Percentiles rank a stretch among this genome's conserved stretches.
Evolutionary conservation across 2,888 invertebrate genomes (phyloP).

Genomic region (Iphiclides podalirius): DNA sequence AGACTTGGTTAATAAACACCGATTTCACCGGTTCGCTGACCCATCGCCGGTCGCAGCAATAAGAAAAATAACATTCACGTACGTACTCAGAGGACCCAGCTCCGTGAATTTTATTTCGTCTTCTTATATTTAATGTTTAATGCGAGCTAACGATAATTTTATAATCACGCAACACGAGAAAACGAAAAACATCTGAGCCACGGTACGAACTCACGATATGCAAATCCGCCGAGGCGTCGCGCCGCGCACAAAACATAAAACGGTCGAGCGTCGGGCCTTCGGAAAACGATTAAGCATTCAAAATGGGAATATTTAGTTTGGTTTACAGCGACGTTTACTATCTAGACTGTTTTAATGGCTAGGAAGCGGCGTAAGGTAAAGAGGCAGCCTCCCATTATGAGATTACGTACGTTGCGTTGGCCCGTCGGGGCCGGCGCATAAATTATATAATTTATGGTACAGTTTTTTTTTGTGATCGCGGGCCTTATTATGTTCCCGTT

Average conservation of each 20-base stretch:
- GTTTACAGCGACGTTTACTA: slow-evolving; percentile 72
- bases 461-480: slow-evolving; percentile 55
- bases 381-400: slow-evolving; percentile 44
- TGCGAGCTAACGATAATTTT: too few relatives aligned
- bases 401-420: slow-evolving; percentile 52
- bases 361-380: slow-evolving; percentile 67
- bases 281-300: slow-evolving; percentile 58
- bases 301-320: slow-evolving; percentile 62
- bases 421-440: slow-evolving; percentile 54
- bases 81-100: too few relatives aligned
- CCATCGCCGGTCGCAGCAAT: too few relatives aligned
- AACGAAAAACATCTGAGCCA: too few relatives aligned
- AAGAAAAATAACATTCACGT: too few relatives aligned
- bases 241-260: slow-evolving; percentile 36
- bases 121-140: too few relatives aligned
- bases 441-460: slow-evolving; percentile 67
- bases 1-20: too few relatives aligned
- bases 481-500: slow-evolving; percentile 35
- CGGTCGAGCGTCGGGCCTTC: slow-evolving; percentile 37
- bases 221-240: slow-evolving; percentile 22
- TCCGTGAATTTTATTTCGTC: too few relatives aligned
- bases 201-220: too few relatives aligned
- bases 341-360: slow-evolving; percentile 67
- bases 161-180: too few relatives aligned
- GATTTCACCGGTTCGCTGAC: too few relatives aligned